These are phyloP conservation scores for Plagiodera versicolora DNA, from an alignment of 2,888 invertebrate genomes.

Conservation along the genomic window DNA sequence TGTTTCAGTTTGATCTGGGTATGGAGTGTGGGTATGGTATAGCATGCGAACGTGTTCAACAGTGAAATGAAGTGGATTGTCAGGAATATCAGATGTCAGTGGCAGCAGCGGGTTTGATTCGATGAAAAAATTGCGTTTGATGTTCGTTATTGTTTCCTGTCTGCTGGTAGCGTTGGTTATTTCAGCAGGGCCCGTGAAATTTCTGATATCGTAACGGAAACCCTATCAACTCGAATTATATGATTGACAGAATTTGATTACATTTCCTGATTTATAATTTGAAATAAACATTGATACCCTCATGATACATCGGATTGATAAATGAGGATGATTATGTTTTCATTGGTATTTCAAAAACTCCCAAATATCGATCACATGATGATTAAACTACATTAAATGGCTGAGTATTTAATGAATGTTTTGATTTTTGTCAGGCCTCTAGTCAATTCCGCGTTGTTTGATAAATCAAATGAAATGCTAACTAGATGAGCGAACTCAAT, in stretches of 20 bases:
- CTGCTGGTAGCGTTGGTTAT: neutral
- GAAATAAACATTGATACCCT: no score
- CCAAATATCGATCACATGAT: no score
- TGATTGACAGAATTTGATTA: neutral
- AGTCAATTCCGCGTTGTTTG: no score
- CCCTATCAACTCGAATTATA: neutral
- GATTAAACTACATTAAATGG: no score
- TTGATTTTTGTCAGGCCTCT: no score
- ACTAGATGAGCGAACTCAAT: no score
- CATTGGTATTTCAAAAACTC: no score
- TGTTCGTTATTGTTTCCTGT: neutral
- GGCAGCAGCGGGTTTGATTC: neutral
- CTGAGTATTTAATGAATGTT: no score
- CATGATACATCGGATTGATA: no score
- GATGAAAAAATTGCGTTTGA: neutral
- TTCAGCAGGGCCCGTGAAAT: neutral
- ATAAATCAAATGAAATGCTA: no score
- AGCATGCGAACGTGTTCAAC: neutral
- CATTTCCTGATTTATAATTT: neutral
- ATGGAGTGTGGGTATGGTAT: neutral
- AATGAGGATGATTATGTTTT: no score
- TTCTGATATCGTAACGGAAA: neutral
- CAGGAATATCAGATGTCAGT: slow-evolving; percentile 17
- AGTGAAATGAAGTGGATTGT: slow-evolving; percentile 8
- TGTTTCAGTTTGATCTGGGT: neutral